A percentile compares a stretch with the other conserved stretches of the same genome.
phyloP scores from a whole-genome alignment of 2,888 invertebrate species.

The Hypselothyrea guttata region DNA sequence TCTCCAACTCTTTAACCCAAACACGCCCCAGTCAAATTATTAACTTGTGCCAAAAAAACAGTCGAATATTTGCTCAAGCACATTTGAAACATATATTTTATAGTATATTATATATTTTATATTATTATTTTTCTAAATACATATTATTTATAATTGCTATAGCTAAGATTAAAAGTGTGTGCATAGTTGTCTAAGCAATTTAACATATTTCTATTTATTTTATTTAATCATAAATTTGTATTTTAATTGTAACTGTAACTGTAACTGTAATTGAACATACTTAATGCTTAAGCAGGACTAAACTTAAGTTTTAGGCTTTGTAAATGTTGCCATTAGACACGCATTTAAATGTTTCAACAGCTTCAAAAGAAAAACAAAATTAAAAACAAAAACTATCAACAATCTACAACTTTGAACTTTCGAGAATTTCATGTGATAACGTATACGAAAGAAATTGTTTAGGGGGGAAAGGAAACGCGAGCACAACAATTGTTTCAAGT shows the following conservation, averaged over 20 bases:
- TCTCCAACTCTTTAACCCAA: not conserved
- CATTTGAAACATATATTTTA: conserved; percentile 25
- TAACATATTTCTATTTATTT: conserved; percentile 44
- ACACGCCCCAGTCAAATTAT: conserved; percentile 69
- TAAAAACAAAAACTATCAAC: conserved; percentile 35
- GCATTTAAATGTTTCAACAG: conserved; percentile 63
- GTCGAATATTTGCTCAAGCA: conserved; percentile 72
- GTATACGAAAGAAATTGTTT: conserved; percentile 58
- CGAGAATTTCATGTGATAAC: conserved; percentile 74
- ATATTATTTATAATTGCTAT: conserved; percentile 18
- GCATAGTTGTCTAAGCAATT: conserved; percentile 42
- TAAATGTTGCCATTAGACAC: conserved; percentile 75
- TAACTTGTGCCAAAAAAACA: conserved; percentile 80
- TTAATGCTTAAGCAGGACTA: conserved; percentile 43
- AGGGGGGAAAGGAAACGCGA: conserved; percentile 23
- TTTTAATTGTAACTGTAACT: no score
- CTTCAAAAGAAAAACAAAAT: conserved; percentile 35
- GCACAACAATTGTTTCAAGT: conserved; percentile 41
- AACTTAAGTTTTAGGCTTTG: conserved; percentile 67
- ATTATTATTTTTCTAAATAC: conserved; percentile 1
- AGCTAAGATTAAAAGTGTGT: conserved; percentile 27
- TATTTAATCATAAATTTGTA: conserved; percentile 42
- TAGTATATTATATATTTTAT: conserved; percentile 1
- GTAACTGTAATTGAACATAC: no score
- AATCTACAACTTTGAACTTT: conserved; percentile 59